Base-by-base conservation (phyloP, 2,797 vertebrate species). In the Macropus fuliginosus region DNA sequence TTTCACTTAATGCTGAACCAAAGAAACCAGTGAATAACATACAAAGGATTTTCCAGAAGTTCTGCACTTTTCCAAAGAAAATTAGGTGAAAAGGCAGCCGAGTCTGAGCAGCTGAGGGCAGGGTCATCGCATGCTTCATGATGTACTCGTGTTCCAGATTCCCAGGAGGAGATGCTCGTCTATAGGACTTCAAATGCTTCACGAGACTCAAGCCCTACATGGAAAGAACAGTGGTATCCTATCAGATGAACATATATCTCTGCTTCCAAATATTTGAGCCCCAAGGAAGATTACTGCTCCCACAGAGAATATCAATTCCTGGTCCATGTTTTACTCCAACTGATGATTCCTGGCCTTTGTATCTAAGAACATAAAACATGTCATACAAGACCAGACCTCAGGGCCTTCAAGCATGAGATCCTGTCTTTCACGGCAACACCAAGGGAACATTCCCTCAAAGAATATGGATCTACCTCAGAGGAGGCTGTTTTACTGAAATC, bases 41-140 rank as follows among this genome's bases (percentile, higher is more conserved):
- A 99, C 99, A 99, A 92, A 99, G 98, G 94, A 99, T 99, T 97
- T 99, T 99, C 99, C 99, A 99, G 99, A 99, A 99, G 96, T 99
- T 98, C 10, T 99, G 99, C 2, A 98, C 59, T 28, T 99, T 99
- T 98, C 99, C 99, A 91, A 99, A 99, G 97, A 99, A 99, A 28
- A 99, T 99, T 29, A 99, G 98, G 96, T 99, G 99, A 96, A 99
- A 99, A 87, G 99, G 99, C 94, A 99, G 98, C 87, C 99, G 99
- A 92, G 96, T 99, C 94, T 98, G 98, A 95, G 99, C 99, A 94
- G 99, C 97, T 1, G 98, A 94, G 14, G 99, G 99, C 50, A 99
- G 98, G 87, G 99, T 98, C 90, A 99, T 98, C 50, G 98, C 93
- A 1, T 99, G 99, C 93, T 99, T 99, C 81, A 99, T 95, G 87